phyloP scores from a whole-genome alignment of 2,797 vertebrate species.

The Tadarida brasiliensis region DNA sequence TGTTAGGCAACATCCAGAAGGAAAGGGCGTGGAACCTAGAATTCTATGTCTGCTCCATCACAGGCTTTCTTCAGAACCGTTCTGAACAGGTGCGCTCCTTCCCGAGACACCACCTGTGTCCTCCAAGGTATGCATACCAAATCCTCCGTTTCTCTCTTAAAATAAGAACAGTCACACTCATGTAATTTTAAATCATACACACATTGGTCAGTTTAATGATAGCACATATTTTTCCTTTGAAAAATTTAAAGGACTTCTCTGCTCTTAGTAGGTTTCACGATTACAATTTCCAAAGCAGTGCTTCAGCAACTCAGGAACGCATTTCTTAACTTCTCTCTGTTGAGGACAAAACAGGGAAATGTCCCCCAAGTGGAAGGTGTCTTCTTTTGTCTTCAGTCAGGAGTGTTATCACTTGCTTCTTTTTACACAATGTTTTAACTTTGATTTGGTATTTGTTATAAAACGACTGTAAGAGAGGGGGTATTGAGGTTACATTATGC shows the following conservation, averaged over 20 bases:
- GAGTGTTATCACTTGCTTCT: background rate
- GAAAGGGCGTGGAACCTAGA: background rate
- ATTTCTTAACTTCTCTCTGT: conserved; percentile 13
- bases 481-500: background rate
- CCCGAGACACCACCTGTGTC: background rate
- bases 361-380: background rate
- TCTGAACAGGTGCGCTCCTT: background rate
- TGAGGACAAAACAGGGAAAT: background rate
- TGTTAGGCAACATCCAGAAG: background rate
- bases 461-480: background rate
- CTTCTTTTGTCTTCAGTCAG: conserved; percentile 7
- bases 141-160: conserved; percentile 14
- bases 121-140: background rate
- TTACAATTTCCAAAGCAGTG: background rate
- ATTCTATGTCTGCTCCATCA: background rate
- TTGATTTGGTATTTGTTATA: conserved; percentile 4
- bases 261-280: conserved; percentile 19
- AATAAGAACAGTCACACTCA: conserved; percentile 4
- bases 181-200: conserved; percentile 60
- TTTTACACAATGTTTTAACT: conserved; percentile 21
- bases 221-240: background rate
- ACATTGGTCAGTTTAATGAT: background rate
- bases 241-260: conserved; percentile 18
- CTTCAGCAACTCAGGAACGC: background rate
- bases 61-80: background rate